Evolutionary conservation across 2,113 vertebrate species (phyloP), one percentile per base, ranked within the genome.

Genomic region (Cynoglossus semilaevis): DNA sequence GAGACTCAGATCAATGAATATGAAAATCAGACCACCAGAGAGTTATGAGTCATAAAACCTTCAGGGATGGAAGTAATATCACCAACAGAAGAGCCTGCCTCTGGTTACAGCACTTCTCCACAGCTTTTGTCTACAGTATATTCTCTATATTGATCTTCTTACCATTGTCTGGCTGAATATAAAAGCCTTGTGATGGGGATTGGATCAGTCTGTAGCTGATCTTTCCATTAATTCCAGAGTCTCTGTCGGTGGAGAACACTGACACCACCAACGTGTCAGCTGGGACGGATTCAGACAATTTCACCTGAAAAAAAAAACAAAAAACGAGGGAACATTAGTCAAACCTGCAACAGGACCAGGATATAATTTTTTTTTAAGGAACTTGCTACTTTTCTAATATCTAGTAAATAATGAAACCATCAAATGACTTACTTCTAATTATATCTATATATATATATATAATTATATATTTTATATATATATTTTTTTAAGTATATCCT

Each of bases 201-300:
- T 92, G 89, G 11, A 95, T 77, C 19, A 97, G 92, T 77, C 87
- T 92, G 79, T 96, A 98, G 49, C 84, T 88, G 84, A 98, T 65
- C 18, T 87, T 78, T 44, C 91, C 89, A 17, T 90, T 92, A 44
- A 67, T 73, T 29, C 87, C 91, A 0, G 89, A 82, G 73, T 95
- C 94, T 66, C 59, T 85, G 34, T 97, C 95, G 1, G 70, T 84
- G 44, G 96, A 93, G n/a, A 81, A 88, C 43, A 97, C 80, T 0
- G 90, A 89, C 71, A 94, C 55, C 63, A 96, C 63, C 35, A 82
- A 63, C 1, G 75, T 66, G 71, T 88, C 79, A 43, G 74, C 13
- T 19, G 91, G 61, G 49, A 82, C 76, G 13, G 76, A 47, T 55
- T 98, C 94, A 14, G 93, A 89, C 70, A 97, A 41, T n/a, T 83